phyloP scores from a whole-genome alignment of 2,888 invertebrate genomes.

The Elegia similella region DNA sequence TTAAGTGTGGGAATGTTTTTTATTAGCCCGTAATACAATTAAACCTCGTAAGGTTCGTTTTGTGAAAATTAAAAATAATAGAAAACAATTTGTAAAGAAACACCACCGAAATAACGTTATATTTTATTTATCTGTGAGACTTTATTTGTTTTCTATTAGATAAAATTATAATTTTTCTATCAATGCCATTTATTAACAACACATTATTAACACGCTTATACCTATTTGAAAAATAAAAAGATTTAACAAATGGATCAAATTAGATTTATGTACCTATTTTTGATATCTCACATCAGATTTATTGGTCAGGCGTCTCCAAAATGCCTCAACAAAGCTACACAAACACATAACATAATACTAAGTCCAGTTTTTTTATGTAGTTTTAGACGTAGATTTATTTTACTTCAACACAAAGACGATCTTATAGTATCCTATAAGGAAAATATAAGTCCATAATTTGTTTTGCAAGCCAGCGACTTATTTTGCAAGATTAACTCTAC shows the following conservation, averaged over 20 bases:
- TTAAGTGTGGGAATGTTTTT: constrained; percentile 45
- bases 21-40: constrained; percentile 30
- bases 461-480: constrained; percentile 3
- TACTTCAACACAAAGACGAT: neutral
- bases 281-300: no score
- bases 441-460: constrained; percentile 9
- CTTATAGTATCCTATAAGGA: neutral
- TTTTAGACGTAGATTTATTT: no score
- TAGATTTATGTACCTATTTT: no score
- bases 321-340: no score
- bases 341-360: no score
- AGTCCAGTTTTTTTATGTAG: no score
- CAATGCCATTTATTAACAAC: neutral
- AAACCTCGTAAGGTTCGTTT: neutral
- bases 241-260: no score
- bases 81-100: neutral
- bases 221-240: no score
- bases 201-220: neutral
- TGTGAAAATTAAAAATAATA: no score
- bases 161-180: neutral
- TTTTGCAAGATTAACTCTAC: constrained; percentile 6
- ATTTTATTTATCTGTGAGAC: neutral
- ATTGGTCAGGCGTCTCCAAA: no score
- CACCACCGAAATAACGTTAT: neutral
- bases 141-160: neutral